Evolutionary conservation across 2,797 vertebrate genomes (phyloP), one percentile per base, ranked within the genome.

Genomic region (Tokudaia tokunoshimensis): DNA sequence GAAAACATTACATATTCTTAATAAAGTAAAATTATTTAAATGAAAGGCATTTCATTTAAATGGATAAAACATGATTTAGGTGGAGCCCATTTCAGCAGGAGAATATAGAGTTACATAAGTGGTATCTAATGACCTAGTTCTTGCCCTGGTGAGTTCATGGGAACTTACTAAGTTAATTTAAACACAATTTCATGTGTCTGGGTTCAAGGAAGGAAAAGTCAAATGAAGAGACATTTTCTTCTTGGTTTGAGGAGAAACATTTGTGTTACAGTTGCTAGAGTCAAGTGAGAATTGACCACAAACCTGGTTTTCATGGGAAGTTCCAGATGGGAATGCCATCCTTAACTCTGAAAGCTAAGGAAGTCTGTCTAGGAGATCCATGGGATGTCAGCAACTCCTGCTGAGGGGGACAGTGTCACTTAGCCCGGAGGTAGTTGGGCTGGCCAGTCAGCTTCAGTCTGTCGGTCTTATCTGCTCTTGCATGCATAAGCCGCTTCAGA

Each of bases 1-100:
- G 57, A 37, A 92, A 90, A 83, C 44, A 89, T 37, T 89, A 88
- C 47, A 17, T 91, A 55, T 82, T 85, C 29, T 75, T 92, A 59
- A 75, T 76, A 93, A 92, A 63, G 85, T 14, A 61, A 72, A 84
- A 8, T 80, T 59, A 70, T 24, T 61, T 92, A 41, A 20, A 94
- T 55, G 50, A 85, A 84, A 72, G 44, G 2, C 24, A 31, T 31
- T 75, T 37, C 34, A 20, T 37, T 37, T 72, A 20, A 82, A 63
- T 74, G 22, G 67, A 19, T 15, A 15, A n/a, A 85, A 17, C 3
- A 0, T 94, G 61, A 41, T 65, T 96, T 37, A 83, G 52, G 19
- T 67, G 55, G 11, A 79, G 24, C 20, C 31, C 20, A 34, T n/a
- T 61, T 72, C 61, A 20, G 6, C 6, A 19, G 3, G 31, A 55